Evolutionary conservation across 2,113 vertebrate species (phyloP).

Genomic region (Tyrannus savana): DNA sequence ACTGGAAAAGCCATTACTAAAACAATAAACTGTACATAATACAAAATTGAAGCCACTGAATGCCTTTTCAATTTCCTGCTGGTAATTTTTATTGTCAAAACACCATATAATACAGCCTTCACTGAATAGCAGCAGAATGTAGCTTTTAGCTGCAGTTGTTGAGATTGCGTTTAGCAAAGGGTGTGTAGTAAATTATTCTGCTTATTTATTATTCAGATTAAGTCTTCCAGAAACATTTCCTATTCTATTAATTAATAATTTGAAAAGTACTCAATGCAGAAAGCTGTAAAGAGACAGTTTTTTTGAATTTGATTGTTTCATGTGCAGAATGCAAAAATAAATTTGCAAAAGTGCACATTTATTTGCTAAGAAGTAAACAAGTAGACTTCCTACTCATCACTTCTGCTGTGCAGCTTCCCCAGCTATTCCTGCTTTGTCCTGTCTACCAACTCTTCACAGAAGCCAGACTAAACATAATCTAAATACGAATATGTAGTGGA

Average conservation of each 20-base stretch:
- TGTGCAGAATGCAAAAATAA: not conserved
- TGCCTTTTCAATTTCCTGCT: not conserved
- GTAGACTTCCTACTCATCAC: not conserved
- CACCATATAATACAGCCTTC: not conserved
- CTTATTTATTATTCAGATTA: slow-evolving; percentile 47
- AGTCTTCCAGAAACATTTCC: slow-evolving; percentile 32
- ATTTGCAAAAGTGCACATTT: not conserved
- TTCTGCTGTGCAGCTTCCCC: not conserved
- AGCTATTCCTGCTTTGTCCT: not conserved
- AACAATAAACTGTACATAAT: not conserved
- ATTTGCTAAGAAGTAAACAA: not conserved
- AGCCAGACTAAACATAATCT: not conserved
- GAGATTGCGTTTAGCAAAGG: slow-evolving; percentile 1
- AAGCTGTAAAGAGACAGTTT: not conserved
- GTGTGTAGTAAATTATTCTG: slow-evolving; percentile 27
- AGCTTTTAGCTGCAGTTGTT: slow-evolving; percentile 2
- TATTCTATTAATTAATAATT: slow-evolving; percentile 58
- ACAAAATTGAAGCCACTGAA: not conserved
- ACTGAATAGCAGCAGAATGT: not conserved
- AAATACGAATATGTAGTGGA: not conserved
- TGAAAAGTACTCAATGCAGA: slow-evolving; percentile 6
- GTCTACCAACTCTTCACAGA: not conserved
- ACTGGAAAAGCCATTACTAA: not conserved
- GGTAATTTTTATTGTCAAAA: slow-evolving; percentile 6
- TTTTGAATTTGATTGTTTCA: slow-evolving; percentile 22